Evolutionary conservation across 92 coral and sea anemone genomes (phyloP).

Genomic region (Zoanthus sansibaricus): DNA sequence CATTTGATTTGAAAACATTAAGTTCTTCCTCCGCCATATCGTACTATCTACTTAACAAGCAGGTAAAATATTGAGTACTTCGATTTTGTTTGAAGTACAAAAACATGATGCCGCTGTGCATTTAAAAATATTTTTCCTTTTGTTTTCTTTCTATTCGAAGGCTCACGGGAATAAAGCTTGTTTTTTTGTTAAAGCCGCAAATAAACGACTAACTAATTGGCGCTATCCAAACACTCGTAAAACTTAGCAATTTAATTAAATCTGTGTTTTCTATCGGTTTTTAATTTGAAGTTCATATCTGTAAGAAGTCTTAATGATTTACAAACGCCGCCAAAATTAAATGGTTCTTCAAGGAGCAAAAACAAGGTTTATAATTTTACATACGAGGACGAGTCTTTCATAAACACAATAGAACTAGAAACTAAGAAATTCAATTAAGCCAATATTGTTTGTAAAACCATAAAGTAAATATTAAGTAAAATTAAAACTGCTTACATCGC

Average conservation of each 20-base stretch:
- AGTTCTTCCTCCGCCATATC: neutral
- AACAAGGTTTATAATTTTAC: no score
- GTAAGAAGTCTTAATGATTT: neutral
- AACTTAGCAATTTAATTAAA: neutral
- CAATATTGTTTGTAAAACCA: no score
- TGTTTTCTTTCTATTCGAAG: neutral
- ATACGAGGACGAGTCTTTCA: no score
- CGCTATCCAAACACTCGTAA: neutral
- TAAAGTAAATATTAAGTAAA: no score
- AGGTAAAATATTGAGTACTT: neutral
- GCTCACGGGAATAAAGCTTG: neutral
- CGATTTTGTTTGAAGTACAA: neutral
- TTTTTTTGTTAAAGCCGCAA: neutral
- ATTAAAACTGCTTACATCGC: no score
- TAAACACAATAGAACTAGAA: no score
- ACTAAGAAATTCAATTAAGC: no score
- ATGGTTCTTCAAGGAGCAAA: no score
- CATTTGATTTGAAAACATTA: conserved; percentile 6
- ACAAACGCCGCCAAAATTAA: neutral
- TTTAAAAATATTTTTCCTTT: neutral
- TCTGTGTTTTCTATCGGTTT: neutral
- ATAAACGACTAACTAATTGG: neutral
- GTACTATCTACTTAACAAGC: neutral
- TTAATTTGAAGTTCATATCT: neutral
- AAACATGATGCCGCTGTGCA: neutral